A percentile compares a stretch with the other conserved stretches of the same genome.
Evolutionary conservation across 2,797 vertebrate species (phyloP).

Genomic region (Epinephelus awoara): DNA sequence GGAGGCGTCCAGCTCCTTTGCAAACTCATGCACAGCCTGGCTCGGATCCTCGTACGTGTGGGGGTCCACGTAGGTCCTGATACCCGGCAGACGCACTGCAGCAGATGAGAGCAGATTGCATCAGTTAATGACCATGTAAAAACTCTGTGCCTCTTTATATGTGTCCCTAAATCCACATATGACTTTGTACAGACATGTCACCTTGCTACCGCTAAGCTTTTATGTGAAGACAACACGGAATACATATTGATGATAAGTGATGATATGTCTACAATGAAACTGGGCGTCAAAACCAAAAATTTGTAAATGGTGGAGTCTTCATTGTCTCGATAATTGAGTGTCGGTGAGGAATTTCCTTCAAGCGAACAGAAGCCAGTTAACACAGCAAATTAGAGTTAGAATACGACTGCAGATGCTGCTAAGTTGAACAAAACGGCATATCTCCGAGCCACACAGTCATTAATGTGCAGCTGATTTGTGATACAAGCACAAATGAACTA

Average conservation of each 20-base stretch:
- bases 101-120: conserved; percentile 30
- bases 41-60: conserved; percentile 98
- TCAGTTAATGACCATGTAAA: conserved; percentile 9
- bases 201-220: neutral
- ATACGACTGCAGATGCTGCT: conserved; percentile 29
- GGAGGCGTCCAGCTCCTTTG: conserved; percentile 95
- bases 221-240: neutral
- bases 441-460: conserved; percentile 8
- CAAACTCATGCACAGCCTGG: conserved; percentile 97
- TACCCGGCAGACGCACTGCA: conserved; percentile 94
- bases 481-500: neutral
- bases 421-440: neutral
- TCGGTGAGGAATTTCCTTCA: neutral
- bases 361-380: conserved; percentile 26
- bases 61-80: conserved; percentile 96
- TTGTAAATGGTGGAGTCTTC: conserved; percentile 11
- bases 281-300: conserved; percentile 4
- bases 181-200: neutral
- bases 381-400: conserved; percentile 16
- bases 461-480: neutral
- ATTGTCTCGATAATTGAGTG: conserved; percentile 3
- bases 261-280: neutral
- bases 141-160: neutral
- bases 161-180: neutral
- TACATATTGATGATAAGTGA: neutral